These are phyloP conservation scores for Steatocranus sp. DNA, from an alignment of 2,797 vertebrate genomes.

Conservation along the genomic window DNA sequence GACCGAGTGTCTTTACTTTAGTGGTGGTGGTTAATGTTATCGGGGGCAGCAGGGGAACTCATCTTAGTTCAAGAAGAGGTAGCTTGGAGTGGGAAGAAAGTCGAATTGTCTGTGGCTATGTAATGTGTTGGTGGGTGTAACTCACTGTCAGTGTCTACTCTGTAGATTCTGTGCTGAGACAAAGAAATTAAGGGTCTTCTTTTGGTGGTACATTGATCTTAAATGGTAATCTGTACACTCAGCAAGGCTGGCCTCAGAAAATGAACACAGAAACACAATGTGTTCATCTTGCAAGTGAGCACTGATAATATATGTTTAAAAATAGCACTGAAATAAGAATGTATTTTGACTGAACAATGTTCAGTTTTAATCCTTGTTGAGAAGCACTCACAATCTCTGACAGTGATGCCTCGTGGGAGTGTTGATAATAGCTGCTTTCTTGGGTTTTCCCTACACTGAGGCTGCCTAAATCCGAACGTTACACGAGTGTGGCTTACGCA, in stretches of 20 bases:
- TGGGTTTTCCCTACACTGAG: neutral
- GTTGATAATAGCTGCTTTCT: neutral
- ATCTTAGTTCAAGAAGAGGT: neutral
- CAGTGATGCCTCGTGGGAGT: neutral
- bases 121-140: neutral
- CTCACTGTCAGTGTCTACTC: neutral
- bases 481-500: neutral
- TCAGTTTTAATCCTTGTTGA: neutral
- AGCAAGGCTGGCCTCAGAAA: conserved; percentile 7
- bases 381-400: neutral
- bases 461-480: neutral
- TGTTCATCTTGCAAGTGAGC: neutral
- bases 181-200: neutral
- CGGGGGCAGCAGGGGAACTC: neutral
- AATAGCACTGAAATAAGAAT: conserved; percentile 25
- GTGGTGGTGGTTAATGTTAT: conserved; percentile 13
- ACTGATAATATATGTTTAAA: conserved; percentile 19
- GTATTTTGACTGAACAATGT: neutral
- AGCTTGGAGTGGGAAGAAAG: neutral
- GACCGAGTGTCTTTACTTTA: neutral
- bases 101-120: neutral
- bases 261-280: neutral
- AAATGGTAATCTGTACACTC: neutral
- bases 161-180: neutral
- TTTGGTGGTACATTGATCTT: neutral